Evolutionary conservation across 2,888 invertebrate species (phyloP).

Genomic region (Meliscaeva auricollis): DNA sequence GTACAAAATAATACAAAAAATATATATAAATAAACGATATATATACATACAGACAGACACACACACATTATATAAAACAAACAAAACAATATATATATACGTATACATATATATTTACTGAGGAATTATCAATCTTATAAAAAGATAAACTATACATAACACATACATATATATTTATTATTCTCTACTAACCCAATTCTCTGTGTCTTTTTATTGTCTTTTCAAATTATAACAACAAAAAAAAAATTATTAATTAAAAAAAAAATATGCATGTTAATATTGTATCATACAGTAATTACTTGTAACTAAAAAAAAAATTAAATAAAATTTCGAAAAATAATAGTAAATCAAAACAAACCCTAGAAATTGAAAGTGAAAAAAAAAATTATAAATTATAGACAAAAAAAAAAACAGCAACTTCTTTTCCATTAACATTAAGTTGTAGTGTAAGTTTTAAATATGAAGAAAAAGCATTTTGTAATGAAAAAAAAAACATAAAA

Average conservation of each 20-base stretch:
- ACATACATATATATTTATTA: slow-evolving; percentile 55
- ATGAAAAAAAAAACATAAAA: slow-evolving; percentile 35
- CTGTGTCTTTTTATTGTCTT: slow-evolving; percentile 73
- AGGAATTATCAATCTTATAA: slow-evolving; percentile 68
- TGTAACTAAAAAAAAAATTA: slow-evolving; percentile 32
- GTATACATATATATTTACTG: slow-evolving; percentile 69
- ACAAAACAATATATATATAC: slow-evolving; percentile 39
- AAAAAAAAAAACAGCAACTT: slow-evolving; percentile 41
- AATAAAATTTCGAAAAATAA: slow-evolving; percentile 44
- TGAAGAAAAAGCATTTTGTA: slow-evolving; percentile 64
- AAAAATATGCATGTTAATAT: slow-evolving; percentile 68
- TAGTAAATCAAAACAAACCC: slow-evolving; percentile 44
- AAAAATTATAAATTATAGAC: too few relatives aligned
- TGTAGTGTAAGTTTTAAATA: slow-evolving; percentile 64
- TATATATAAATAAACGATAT: slow-evolving; percentile 44
- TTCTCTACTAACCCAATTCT: slow-evolving; percentile 80
- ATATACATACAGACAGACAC: slow-evolving; percentile 51
- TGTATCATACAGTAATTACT: slow-evolving; percentile 67
- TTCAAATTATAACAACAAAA: slow-evolving; percentile 54
- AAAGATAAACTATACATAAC: slow-evolving; percentile 48
- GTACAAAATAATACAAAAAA: slow-evolving; percentile 68
- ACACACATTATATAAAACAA: slow-evolving; percentile 40
- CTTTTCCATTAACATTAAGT: slow-evolving; percentile 69
- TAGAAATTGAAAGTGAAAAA: slow-evolving; percentile 25
- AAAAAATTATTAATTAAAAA: slow-evolving; percentile 36